These are phyloP conservation scores for Drosophila sucinea DNA, from an alignment of 1,140 invertebrate genomes.

Conservation along the genomic window DNA sequence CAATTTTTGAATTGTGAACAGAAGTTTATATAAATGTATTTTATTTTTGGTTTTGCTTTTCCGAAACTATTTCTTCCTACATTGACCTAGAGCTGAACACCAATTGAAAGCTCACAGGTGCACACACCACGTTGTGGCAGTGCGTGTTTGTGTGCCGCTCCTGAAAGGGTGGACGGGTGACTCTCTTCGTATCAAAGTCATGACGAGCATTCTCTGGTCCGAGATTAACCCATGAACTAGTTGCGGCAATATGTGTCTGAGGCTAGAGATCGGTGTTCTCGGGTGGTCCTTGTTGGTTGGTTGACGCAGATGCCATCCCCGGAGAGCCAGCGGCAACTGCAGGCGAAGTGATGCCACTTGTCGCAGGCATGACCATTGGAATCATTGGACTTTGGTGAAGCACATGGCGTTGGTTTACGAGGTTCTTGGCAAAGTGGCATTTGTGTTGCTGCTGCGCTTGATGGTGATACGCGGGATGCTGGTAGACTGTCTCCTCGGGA, in stretches of 20 bases:
- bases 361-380: background rate
- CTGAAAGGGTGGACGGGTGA: background rate
- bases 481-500: background rate
- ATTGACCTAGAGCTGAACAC: too few relatives aligned
- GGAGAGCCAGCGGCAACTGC: background rate
- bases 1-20: too few relatives aligned
- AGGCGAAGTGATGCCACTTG: constrained; percentile 12
- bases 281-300: constrained; percentile 13
- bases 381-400: background rate
- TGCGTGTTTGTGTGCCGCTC: constrained; percentile 9
- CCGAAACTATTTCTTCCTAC: too few relatives aligned
- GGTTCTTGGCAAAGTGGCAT: background rate
- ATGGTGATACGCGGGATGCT: background rate
- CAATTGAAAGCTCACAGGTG: background rate
- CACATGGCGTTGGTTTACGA: background rate
- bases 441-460: background rate
- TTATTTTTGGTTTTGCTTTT: too few relatives aligned
- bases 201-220: background rate
- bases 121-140: background rate
- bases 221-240: constrained; percentile 38
- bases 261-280: background rate
- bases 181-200: background rate
- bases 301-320: constrained; percentile 1
- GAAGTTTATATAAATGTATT: too few relatives aligned
- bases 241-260: constrained; percentile 27